Evolutionary conservation across 1,140 invertebrate species (phyloP), one percentile per base, ranked within the genome.

Genomic region (Drosophila parabipectinata): DNA sequence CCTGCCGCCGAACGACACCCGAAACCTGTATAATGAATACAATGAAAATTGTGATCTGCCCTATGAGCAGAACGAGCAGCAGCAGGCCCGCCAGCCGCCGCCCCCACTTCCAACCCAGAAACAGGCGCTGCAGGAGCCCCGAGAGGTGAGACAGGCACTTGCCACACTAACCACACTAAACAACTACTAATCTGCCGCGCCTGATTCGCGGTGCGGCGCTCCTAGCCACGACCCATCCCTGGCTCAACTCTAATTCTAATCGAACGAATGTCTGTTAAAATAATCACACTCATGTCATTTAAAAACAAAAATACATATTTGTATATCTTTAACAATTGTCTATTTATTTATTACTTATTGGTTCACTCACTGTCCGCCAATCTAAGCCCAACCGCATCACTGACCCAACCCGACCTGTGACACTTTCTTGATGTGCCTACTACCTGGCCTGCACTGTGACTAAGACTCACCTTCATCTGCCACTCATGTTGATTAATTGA

Each of bases 1-100:
- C 66, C 67, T 69, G 62, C 77, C 61, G 79, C 78, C 72, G 91
- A 92, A 76, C 56, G 84, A 83, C 67, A 92, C 92, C 71, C 85
- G 91, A 69, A 92, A 90, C 68, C 90, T 92, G 73, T 91, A 92
- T 61, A 91, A 92, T 75, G 91, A 92, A 72, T 93, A 92, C 88
- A 93, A 93, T 48, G 95, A 95, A 64, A 93, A 94, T 77, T 95
- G 95, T 73, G 95, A 96, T 77, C 92, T 96, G 63, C 95, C 94
- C 62, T 94, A 96, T 92, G 96, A 97, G 87, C 95, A 96, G 91
- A 93, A 96, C 69, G 96, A 97, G 93, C 95, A 94, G 88, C 96
- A 97, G 26, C 96, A 97, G 92, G 94, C 95, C 53, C 95, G 95
- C 69, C 79, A 84, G 67, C 90, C 66, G 53, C 61, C 76, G 54